Conservation (phyloP, 2,113 vertebrate species). For the Cochlearius cochlearius region DNA sequence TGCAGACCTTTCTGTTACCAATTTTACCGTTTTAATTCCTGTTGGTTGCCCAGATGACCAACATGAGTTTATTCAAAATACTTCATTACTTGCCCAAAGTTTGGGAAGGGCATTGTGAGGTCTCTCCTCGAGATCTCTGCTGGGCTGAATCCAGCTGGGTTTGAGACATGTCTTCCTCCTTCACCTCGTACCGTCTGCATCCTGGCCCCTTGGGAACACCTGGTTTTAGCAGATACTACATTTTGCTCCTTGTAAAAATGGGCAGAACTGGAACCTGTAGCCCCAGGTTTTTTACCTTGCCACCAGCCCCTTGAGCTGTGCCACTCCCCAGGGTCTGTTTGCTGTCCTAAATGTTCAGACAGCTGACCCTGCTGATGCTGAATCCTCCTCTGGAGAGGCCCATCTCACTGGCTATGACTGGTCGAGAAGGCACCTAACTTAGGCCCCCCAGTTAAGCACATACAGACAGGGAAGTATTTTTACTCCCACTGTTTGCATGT, state of each 20-base stretch:
- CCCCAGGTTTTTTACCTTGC: background rate
- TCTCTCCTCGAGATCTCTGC: rapidly evolving
- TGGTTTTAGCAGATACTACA: background rate
- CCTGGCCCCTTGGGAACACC: background rate
- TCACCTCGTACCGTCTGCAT: rapidly evolving
- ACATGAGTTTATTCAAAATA: background rate
- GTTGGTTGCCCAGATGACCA: background rate
- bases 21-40: background rate
- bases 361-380: background rate
- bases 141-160: background rate
- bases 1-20: background rate
- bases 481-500: background rate
- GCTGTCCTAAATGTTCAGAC: background rate
- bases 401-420: background rate
- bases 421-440: background rate
- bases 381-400: background rate
- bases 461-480: background rate
- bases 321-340: background rate
- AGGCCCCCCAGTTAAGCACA: background rate
- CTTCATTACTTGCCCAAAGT: background rate
- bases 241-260: background rate
- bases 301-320: background rate
- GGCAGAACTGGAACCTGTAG: background rate
- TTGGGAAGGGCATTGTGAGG: background rate
- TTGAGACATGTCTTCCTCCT: background rate